These are phyloP conservation scores for Eupsilia transversa DNA, from an alignment of 2,888 invertebrate genomes.

Conservation along the genomic window DNA sequence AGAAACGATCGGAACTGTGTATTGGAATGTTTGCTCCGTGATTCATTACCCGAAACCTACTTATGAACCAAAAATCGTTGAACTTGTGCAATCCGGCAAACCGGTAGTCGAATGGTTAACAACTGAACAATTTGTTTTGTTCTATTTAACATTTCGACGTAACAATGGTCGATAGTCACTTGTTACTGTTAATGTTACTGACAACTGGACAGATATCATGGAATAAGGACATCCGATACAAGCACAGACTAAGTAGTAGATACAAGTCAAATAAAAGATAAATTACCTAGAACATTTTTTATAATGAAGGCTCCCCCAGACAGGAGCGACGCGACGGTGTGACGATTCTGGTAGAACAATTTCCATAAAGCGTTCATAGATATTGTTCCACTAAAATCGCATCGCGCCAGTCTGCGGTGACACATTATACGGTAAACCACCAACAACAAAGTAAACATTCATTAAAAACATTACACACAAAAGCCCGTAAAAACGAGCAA, in stretches of 20 bases:
- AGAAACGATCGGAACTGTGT: slow-evolving; percentile 67
- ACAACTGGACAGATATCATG: slow-evolving; percentile 36
- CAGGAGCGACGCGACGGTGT: no score
- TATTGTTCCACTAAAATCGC: no score
- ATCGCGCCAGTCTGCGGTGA: no score
- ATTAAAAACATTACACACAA: slow-evolving; percentile 31
- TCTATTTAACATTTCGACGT: slow-evolving; percentile 44
- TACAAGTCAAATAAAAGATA: background rate
- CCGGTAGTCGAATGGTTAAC: slow-evolving; percentile 35
- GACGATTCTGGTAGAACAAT: no score
- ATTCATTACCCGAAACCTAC: slow-evolving; percentile 64
- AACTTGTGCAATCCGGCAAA: slow-evolving; percentile 51
- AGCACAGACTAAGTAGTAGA: no score
- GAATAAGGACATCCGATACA: no score
- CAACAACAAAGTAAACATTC: slow-evolving; percentile 21
- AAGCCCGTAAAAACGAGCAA: slow-evolving; percentile 42
- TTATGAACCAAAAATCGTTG: slow-evolving; percentile 59
- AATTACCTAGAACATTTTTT: background rate
- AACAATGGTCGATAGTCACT: slow-evolving; percentile 49
- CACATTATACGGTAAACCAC: slow-evolving; percentile 21
- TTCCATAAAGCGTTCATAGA: no score
- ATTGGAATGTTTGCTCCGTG: slow-evolving; percentile 63
- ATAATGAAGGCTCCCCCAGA: background rate
- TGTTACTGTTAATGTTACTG: slow-evolving; percentile 34
- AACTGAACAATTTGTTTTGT: slow-evolving; percentile 59